A percentile compares a stretch with the other conserved stretches of the same genome.
Evolutionary conservation across 2,888 invertebrate species (phyloP).

Genomic region (Formica aserva): DNA sequence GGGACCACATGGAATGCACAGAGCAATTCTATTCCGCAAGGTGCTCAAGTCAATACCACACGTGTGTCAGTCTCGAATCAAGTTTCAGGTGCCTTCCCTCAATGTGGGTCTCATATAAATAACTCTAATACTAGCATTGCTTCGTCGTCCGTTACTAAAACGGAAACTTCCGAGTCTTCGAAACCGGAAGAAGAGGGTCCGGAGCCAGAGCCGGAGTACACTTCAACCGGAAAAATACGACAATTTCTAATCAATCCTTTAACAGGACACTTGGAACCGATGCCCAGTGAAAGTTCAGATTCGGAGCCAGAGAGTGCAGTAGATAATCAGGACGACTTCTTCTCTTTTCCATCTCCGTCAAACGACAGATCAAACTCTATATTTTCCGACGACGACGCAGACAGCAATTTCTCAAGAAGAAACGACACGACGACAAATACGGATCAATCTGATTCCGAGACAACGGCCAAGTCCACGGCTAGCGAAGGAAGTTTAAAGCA

Average conservation of each 20-base stretch:
- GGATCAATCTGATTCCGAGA: slow-evolving; percentile 88
- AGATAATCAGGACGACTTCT: slow-evolving; percentile 86
- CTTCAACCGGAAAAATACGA: slow-evolving; percentile 89
- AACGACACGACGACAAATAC: slow-evolving; percentile 86
- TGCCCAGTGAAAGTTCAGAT: slow-evolving; percentile 90
- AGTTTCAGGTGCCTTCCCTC: slow-evolving; percentile 79
- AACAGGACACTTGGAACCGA: slow-evolving; percentile 94
- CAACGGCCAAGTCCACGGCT: slow-evolving; percentile 87
- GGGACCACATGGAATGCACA: slow-evolving; percentile 82
- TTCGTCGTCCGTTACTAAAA: slow-evolving; percentile 64
- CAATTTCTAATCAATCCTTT: slow-evolving; percentile 96
- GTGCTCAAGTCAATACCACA: slow-evolving; percentile 78
- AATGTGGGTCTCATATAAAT: slow-evolving; percentile 75
- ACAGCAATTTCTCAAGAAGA: slow-evolving; percentile 87
- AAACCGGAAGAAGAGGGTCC: slow-evolving; percentile 84
- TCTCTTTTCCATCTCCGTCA: slow-evolving; percentile 86
- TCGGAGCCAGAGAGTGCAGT: slow-evolving; percentile 87
- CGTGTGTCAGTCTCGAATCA: slow-evolving; percentile 74
- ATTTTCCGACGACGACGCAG: slow-evolving; percentile 89
- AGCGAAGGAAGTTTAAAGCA: slow-evolving; percentile 87
- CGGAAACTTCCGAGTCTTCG: slow-evolving; percentile 72
- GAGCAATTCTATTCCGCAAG: slow-evolving; percentile 78
- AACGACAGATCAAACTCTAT: slow-evolving; percentile 87
- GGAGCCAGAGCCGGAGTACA: slow-evolving; percentile 87
- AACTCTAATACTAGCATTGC: slow-evolving; percentile 68